Percentiles rank a stretch among this genome's conserved stretches.
phyloP scores from a whole-genome alignment of 2,888 invertebrate species.

The Quadroppia sp. region DNA sequence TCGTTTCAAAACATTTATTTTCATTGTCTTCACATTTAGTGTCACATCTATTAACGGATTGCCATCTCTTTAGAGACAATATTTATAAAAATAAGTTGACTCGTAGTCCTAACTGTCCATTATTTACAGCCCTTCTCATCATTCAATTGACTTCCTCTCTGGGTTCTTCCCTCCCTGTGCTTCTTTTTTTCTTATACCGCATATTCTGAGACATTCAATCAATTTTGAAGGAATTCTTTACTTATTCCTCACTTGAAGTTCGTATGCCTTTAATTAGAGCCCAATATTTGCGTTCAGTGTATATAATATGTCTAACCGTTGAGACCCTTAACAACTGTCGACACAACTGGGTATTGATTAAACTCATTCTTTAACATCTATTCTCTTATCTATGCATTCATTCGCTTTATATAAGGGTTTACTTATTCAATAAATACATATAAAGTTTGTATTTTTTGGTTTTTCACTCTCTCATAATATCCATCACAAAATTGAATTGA shows the following conservation, averaged over 20 bases:
- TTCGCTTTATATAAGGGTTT: neutral
- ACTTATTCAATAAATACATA: too few species aligned
- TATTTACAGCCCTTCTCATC: too few species aligned
- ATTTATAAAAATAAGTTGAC: too few species aligned
- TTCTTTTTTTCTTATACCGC: too few species aligned
- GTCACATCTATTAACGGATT: conserved; percentile 19
- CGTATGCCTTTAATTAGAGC: conserved; percentile 13
- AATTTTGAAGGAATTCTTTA: neutral
- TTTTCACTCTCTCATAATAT: neutral
- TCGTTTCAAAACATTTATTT: conserved; percentile 21
- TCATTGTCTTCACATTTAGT: conserved; percentile 1
- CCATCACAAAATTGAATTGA: neutral
- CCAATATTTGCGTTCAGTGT: conserved; percentile 10
- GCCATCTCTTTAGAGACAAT: neutral
- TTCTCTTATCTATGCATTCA: neutral
- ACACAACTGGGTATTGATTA: neutral
- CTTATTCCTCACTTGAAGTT: neutral
- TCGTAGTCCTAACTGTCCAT: too few species aligned
- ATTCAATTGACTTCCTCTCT: too few species aligned
- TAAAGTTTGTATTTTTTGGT: too few species aligned
- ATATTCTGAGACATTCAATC: too few species aligned
- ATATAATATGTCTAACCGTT: neutral
- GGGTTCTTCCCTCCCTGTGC: too few species aligned
- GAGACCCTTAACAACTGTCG: conserved; percentile 27
- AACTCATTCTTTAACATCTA: neutral